Percentiles rank a stretch among this genome's conserved stretches.
Conservation (phyloP, 1,140 invertebrate genomes). For the Zaprionus capensis region DNA sequence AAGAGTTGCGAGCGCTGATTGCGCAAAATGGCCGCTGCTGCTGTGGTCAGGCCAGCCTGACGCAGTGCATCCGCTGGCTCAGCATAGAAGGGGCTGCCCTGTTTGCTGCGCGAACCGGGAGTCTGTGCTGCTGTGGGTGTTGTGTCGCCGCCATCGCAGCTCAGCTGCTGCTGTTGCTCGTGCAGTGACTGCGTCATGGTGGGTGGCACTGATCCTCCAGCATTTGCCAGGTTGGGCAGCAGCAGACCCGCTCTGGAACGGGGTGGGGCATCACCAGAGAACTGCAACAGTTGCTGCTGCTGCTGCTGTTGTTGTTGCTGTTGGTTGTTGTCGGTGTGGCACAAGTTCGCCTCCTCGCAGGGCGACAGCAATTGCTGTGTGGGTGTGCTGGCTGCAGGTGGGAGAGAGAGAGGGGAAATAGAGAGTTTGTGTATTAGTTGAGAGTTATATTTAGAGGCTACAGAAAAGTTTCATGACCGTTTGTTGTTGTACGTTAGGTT, state of each 20-base stretch:
- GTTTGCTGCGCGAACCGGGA: conserved; percentile 75
- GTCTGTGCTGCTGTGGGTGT: conserved; percentile 76
- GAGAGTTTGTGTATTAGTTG: not conserved
- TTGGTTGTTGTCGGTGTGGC: conserved; percentile 55
- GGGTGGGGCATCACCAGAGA: conserved; percentile 67
- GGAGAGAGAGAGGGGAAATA: not conserved
- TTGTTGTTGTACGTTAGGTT: not conserved
- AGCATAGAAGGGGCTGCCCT: conserved; percentile 95
- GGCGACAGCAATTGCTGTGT: conserved; percentile 86
- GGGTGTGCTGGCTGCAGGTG: conserved; percentile 83
- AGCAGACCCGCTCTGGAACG: conserved; percentile 72
- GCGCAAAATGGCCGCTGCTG: conserved; percentile 82
- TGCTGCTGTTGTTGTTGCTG: conserved; percentile 20
- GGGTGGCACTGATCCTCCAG: not conserved
- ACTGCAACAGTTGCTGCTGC: conserved; percentile 54
- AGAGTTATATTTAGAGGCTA: not conserved
- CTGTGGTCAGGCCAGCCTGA: conserved; percentile 84
- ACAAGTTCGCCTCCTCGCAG: conserved; percentile 43
- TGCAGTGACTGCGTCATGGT: conserved; percentile 65
- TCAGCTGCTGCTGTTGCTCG: conserved; percentile 23
- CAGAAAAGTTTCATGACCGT: not conserved
- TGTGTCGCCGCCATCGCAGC: conserved; percentile 56
- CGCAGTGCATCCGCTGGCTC: conserved; percentile 94
- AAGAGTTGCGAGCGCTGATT: conserved; percentile 71
- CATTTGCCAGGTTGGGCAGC: conserved; percentile 52